phyloP scores from a whole-genome alignment of 2,888 invertebrate genomes.

The Stramonita haemastoma region DNA sequence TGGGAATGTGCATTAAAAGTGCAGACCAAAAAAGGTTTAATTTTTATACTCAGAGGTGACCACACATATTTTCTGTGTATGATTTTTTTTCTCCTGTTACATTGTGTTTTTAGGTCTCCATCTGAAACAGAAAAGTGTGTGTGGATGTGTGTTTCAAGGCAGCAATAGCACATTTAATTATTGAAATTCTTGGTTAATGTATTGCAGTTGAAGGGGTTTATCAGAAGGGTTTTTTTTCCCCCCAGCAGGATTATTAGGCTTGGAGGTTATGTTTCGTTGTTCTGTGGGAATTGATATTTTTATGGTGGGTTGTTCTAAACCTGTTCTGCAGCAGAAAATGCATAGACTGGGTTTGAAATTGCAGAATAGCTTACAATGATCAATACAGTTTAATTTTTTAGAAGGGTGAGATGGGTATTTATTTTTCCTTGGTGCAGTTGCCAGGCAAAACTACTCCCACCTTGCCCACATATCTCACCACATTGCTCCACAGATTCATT shows the following conservation, averaged over 20 bases:
- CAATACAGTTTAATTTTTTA: too few species aligned
- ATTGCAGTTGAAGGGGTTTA: background rate
- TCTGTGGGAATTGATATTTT: background rate
- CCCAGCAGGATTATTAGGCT: too few species aligned
- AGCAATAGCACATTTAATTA: constrained; percentile 26
- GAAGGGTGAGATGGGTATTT: too few species aligned
- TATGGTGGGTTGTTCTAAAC: background rate
- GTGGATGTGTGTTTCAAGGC: constrained; percentile 27
- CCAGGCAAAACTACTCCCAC: too few species aligned
- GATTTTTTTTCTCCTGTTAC: constrained; percentile 15
- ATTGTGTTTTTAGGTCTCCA: background rate
- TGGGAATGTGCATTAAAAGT: constrained; percentile 41
- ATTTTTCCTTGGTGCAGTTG: too few species aligned
- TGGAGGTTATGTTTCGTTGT: background rate
- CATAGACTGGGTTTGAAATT: too few species aligned
- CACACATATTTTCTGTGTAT: background rate
- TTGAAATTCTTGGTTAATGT: constrained; percentile 19
- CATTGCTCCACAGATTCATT: too few species aligned
- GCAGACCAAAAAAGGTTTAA: constrained; percentile 36
- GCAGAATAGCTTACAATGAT: too few species aligned
- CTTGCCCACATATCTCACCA: too few species aligned
- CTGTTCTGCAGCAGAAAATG: too few species aligned
- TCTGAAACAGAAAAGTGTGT: background rate
- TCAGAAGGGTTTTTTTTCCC: background rate
- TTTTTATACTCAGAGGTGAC: constrained; percentile 25